A percentile compares a stretch with the other conserved stretches of the same genome.
Conservation (phyloP, 2,113 vertebrate genomes). For the Clinocottus analis region DNA sequence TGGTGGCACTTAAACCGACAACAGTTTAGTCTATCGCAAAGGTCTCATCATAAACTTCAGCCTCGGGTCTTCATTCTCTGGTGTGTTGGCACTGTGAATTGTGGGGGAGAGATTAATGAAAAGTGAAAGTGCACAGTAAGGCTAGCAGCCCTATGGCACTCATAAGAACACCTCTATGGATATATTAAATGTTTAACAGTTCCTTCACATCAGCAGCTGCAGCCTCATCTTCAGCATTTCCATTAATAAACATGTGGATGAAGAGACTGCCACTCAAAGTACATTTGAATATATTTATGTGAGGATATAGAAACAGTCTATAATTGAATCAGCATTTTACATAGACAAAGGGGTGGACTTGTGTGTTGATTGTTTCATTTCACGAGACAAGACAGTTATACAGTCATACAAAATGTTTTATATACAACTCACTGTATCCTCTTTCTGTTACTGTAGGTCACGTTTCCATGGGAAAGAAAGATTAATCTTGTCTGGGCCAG, state of each 20-base stretch:
- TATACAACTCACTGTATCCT: slow-evolving; percentile 38
- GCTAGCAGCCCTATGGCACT: slow-evolving; percentile 38
- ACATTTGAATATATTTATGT: slow-evolving; percentile 62
- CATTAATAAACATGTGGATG: slow-evolving; percentile 35
- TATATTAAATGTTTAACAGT: slow-evolving; percentile 39
- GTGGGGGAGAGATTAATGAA: slow-evolving; percentile 67
- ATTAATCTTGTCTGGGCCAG: slow-evolving; percentile 4
- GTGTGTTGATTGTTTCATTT: slow-evolving; percentile 32
- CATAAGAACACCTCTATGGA: slow-evolving; percentile 25
- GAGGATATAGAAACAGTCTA: slow-evolving; percentile 21
- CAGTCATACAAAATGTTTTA: slow-evolving; percentile 64
- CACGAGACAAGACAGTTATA: slow-evolving; percentile 68
- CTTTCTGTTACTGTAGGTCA: slow-evolving; percentile 9
- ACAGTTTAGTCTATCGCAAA: slow-evolving; percentile 59
- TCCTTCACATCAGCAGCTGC: slow-evolving; percentile 35
- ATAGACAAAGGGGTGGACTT: slow-evolving; percentile 18
- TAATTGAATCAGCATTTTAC: slow-evolving; percentile 54
- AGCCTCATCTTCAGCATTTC: slow-evolving; percentile 7
- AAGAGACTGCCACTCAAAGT: slow-evolving; percentile 31
- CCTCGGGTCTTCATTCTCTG: slow-evolving; percentile 41
- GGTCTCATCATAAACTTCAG: slow-evolving; percentile 42
- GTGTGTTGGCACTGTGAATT: slow-evolving; percentile 44
- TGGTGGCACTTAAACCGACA: slow-evolving; percentile 49
- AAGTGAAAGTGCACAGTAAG: slow-evolving; percentile 49
- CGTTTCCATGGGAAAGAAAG: slow-evolving; percentile 17